Conservation (phyloP, 2,888 invertebrate genomes). For the Chrysolina oricalcia region DNA sequence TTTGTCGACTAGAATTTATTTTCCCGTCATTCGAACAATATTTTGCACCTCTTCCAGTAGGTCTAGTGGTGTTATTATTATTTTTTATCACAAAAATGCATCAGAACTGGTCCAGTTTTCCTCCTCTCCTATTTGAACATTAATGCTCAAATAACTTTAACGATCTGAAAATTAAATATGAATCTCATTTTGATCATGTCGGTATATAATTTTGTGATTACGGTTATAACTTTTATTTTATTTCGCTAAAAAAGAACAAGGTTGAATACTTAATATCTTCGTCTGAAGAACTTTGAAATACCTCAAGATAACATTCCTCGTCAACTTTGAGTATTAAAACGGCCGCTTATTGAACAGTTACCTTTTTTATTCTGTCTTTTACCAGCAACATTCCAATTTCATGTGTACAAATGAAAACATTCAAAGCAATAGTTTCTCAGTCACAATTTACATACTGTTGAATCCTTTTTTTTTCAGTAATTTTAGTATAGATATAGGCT, state of each 20-base stretch:
- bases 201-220: slow-evolving; percentile 34
- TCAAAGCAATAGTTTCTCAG: slow-evolving; percentile 54
- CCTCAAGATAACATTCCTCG: slow-evolving; percentile 59
- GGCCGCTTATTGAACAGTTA: slow-evolving; percentile 48
- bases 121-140: slow-evolving; percentile 32
- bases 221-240: slow-evolving; percentile 6
- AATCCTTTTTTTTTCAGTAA: slow-evolving; percentile 32
- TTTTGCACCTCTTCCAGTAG: too few species aligned
- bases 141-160: slow-evolving; percentile 58
- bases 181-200: slow-evolving; percentile 28
- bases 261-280: slow-evolving; percentile 54
- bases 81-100: too few species aligned
- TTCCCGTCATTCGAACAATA: too few species aligned
- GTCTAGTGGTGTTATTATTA: too few species aligned
- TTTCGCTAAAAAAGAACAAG: slow-evolving; percentile 5
- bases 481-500: slow-evolving; percentile 12
- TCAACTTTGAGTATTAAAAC: slow-evolving; percentile 43
- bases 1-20: too few species aligned
- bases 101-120: too few species aligned
- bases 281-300: slow-evolving; percentile 51
- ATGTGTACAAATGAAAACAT: slow-evolving; percentile 54
- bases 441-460: slow-evolving; percentile 45
- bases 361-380: slow-evolving; percentile 46
- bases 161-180: slow-evolving; percentile 24
- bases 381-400: slow-evolving; percentile 55